A percentile compares a stretch with the other conserved stretches of the same genome.
Evolutionary conservation across 2,888 invertebrate species (phyloP).

Genomic region (Ariolimax columbianus): DNA sequence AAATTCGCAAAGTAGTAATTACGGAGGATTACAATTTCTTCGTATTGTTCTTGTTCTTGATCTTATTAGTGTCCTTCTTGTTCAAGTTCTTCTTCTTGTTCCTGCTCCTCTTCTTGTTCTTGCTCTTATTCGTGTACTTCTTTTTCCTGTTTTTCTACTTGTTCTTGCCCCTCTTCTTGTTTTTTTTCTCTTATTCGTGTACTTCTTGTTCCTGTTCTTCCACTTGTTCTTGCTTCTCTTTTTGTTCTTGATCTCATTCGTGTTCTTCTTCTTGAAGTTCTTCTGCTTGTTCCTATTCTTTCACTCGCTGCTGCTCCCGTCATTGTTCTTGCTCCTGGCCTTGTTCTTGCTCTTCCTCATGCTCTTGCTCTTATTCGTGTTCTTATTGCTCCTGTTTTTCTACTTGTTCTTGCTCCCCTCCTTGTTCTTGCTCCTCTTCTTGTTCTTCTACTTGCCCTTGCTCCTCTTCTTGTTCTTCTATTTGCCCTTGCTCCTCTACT

Average conservation of each 20-base stretch:
- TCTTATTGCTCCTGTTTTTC: too few species aligned
- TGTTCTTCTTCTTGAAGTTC: not conserved
- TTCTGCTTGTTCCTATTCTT: constrained; percentile 10
- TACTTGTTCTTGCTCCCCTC: not conserved
- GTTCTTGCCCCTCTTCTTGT: too few species aligned
- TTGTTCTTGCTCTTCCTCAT: not conserved
- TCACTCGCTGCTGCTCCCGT: not conserved
- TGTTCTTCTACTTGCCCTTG: not conserved
- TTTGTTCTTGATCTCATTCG: constrained; percentile 4
- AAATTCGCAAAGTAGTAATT: too few species aligned
- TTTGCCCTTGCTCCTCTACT: too few species aligned
- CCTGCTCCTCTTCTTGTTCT: not conserved
- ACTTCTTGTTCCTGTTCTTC: too few species aligned
- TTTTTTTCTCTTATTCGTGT: too few species aligned
- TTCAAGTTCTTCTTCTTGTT: not conserved
- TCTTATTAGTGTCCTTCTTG: not conserved
- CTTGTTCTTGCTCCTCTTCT: too few species aligned
- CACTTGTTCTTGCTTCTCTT: not conserved
- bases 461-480: too few species aligned
- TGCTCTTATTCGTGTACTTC: too few species aligned
- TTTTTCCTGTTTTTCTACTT: too few species aligned
- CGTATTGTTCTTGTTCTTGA: not conserved
- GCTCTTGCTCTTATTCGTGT: not conserved
- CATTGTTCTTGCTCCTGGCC: not conserved
- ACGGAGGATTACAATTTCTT: too few species aligned